A percentile compares a stretch with the other conserved stretches of the same genome.
Conservation (phyloP, 2,113 vertebrate genomes). For the Trogon surrucura region DNA sequence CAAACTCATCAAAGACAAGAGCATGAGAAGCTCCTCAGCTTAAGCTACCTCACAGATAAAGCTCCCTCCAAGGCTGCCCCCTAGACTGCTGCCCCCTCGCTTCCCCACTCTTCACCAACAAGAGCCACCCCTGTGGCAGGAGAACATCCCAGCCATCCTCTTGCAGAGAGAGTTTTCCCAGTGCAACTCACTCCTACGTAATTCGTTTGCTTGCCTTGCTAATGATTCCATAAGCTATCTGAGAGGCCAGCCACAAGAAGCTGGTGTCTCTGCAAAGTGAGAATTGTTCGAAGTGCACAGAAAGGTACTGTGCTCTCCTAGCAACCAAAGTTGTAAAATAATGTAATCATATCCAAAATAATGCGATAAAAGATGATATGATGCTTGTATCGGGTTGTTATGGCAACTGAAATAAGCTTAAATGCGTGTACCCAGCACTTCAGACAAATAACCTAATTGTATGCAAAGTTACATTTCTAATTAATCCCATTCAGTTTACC, state of each 20-base stretch:
- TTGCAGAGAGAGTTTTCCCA: neutral
- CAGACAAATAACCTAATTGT: conserved; percentile 50
- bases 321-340: conserved; percentile 67
- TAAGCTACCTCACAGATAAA: neutral
- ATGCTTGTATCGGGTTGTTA: conserved; percentile 42
- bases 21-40: neutral
- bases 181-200: neutral
- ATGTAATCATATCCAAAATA: conserved; percentile 52
- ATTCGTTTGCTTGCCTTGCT: neutral
- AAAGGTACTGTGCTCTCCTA: conserved; percentile 42
- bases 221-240: neutral
- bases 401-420: conserved; percentile 61
- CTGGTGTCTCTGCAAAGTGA: conserved; percentile 36
- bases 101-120: neutral
- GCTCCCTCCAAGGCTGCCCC: neutral
- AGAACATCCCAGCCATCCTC: neutral
- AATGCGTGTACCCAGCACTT: neutral
- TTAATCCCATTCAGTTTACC: conserved; percentile 24
- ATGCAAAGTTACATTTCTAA: conserved; percentile 46
- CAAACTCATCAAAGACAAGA: neutral
- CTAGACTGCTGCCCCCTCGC: neutral
- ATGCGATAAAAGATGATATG: conserved; percentile 55
- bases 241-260: conserved; percentile 17
- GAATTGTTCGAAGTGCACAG: neutral
- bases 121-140: neutral